Percentiles rank a stretch among this genome's conserved stretches.
Evolutionary conservation across 2,888 invertebrate genomes (phyloP).

Genomic region (Morinoia aosen): DNA sequence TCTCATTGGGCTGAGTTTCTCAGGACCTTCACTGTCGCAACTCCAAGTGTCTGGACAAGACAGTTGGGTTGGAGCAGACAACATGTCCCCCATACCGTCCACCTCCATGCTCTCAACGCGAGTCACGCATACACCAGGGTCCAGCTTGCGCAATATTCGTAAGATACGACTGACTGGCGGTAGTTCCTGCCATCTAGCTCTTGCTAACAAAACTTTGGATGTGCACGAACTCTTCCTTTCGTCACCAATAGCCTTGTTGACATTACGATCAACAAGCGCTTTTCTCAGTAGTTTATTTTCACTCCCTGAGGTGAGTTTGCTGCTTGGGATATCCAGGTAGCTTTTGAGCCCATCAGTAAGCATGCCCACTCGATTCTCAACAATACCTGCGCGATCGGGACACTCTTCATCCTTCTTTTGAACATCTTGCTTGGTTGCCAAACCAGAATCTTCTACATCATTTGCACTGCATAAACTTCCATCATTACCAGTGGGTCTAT

Average conservation of each 20-base stretch:
- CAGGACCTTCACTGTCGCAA: neutral
- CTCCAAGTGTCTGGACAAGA: neutral
- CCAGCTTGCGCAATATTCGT: constrained; percentile 29
- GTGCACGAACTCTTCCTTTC: neutral
- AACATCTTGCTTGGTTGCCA: neutral
- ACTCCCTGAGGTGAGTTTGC: neutral
- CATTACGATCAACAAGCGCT: neutral
- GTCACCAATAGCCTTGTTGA: neutral
- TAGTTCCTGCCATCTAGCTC: constrained; percentile 13
- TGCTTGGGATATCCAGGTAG: neutral
- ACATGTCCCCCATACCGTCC: neutral
- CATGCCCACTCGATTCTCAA: neutral
- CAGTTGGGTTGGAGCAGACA: neutral
- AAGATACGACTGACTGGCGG: constrained; percentile 37
- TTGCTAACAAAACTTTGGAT: neutral
- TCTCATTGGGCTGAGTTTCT: neutral
- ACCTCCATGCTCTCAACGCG: neutral
- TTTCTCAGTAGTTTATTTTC: neutral
- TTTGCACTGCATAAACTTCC: neutral
- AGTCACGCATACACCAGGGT: neutral
- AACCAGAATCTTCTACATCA: too few relatives aligned
- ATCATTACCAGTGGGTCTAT: neutral
- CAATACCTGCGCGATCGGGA: neutral
- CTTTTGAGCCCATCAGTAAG: neutral
- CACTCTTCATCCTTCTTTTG: neutral